Conservation (phyloP, 2,888 invertebrate species). For the Scaeva pyrastri region DNA sequence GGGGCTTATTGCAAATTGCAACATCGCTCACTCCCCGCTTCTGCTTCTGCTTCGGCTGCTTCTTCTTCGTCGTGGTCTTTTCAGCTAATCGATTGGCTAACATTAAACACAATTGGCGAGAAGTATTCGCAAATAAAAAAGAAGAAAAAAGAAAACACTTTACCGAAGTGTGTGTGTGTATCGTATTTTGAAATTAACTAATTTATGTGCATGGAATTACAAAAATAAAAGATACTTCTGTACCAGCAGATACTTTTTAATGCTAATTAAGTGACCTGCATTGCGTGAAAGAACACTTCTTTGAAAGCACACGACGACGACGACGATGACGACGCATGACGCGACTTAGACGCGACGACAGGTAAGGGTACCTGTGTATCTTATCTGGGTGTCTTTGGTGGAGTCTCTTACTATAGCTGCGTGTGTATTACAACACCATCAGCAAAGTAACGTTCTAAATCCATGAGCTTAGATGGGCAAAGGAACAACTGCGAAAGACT, state of each 20-base stretch:
- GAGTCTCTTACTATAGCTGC: background rate
- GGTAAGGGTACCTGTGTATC: background rate
- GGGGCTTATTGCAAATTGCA: constrained; percentile 55
- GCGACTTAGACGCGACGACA: background rate
- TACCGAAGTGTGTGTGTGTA: constrained; percentile 2
- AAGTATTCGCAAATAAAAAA: constrained; percentile 53
- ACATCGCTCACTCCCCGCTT: constrained; percentile 5
- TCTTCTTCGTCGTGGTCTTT: too few relatives aligned
- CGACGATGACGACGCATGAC: background rate
- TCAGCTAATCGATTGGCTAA: constrained; percentile 67
- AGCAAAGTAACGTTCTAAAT: constrained; percentile 62
- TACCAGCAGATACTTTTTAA: constrained; percentile 52
- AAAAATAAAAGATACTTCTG: constrained; percentile 11
- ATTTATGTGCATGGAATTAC: constrained; percentile 67
- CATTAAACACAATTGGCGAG: constrained; percentile 48
- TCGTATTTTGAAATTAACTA: constrained; percentile 67
- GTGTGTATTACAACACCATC: constrained; percentile 2
- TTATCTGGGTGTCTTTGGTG: background rate
- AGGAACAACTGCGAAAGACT: constrained; percentile 20
- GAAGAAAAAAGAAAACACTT: background rate
- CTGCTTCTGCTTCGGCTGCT: background rate
- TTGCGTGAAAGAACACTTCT: constrained; percentile 67
- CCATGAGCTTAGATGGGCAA: constrained; percentile 46
- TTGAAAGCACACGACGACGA: background rate
- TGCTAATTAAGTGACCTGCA: constrained; percentile 74